These are phyloP conservation scores for Aythya baeri DNA, from an alignment of 2,113 vertebrate genomes.

Conservation along the genomic window DNA sequence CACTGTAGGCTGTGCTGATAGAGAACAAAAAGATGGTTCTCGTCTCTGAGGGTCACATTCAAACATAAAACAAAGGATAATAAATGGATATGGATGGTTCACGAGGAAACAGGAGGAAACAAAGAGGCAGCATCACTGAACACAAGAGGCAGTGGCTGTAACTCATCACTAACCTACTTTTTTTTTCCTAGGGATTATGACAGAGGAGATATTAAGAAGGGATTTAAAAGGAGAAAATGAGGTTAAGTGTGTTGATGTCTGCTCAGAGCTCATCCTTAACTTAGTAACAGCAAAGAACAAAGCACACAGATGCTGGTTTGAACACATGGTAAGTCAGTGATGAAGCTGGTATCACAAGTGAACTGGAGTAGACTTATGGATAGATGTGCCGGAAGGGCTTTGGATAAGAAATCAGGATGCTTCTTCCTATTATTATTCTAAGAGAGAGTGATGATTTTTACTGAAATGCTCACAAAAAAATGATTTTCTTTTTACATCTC, in stretches of 20 bases:
- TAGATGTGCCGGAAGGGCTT: not conserved
- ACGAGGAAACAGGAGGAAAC: not conserved
- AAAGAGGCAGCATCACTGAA: not conserved
- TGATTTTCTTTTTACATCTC: not conserved
- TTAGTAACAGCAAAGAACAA: not conserved
- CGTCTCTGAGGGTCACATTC: not conserved
- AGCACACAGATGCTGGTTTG: not conserved
- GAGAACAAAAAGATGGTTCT: not conserved
- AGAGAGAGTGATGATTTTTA: not conserved
- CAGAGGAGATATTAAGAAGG: conserved; percentile 21
- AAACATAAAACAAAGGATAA: not conserved
- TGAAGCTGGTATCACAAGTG: not conserved
- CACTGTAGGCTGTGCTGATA: not conserved
- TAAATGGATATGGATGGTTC: not conserved
- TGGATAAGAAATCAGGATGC: not conserved
- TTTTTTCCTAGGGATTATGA: not conserved
- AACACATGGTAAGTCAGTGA: not conserved
- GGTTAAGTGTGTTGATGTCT: conserved; percentile 43
- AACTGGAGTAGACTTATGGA: not conserved
- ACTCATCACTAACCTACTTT: not conserved
- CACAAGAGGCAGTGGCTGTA: not conserved
- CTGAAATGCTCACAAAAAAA: not conserved
- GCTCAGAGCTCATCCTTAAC: conserved; percentile 4
- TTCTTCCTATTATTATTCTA: not conserved
- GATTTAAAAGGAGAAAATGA: conserved; percentile 48